Conservation (phyloP, 2,113 vertebrate genomes). For the Poeciliopsis retropinna region DNA sequence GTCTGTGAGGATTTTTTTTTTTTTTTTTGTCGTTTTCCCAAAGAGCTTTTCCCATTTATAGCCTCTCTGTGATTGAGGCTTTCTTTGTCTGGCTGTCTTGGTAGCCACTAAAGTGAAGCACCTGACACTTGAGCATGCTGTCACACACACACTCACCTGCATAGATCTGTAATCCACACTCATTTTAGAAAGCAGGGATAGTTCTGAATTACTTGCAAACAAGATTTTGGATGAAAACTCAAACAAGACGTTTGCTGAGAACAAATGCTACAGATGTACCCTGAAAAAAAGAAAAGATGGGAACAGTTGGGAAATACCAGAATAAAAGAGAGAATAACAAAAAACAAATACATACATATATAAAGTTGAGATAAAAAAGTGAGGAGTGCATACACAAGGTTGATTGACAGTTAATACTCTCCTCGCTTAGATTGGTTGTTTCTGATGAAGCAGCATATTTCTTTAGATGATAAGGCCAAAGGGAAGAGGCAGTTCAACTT, state of each 20-base stretch:
- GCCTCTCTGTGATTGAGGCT: conserved; percentile 63
- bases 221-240: conserved; percentile 6
- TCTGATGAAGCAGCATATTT: too few species aligned
- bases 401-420: too few species aligned
- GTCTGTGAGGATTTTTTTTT: conserved; percentile 56
- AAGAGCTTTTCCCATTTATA: conserved; percentile 67
- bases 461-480: too few species aligned
- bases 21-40: conserved; percentile 39
- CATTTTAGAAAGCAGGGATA: background rate
- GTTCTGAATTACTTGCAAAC: conserved; percentile 1
- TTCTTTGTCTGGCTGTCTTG: conserved; percentile 67
- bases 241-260: background rate
- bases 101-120: conserved; percentile 53
- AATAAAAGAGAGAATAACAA: too few species aligned
- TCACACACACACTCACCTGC: background rate
- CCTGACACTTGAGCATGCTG: conserved; percentile 52
- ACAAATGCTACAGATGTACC: background rate
- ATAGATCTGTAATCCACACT: background rate
- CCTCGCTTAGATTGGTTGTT: too few species aligned
- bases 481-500: too few species aligned
- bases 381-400: too few species aligned
- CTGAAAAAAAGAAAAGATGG: too few species aligned
- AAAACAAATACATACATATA: too few species aligned
- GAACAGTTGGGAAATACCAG: too few species aligned
- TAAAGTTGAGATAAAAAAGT: too few species aligned